Base-by-base conservation (phyloP, 2,888 invertebrate species). In the Charanyca ferruginea region DNA sequence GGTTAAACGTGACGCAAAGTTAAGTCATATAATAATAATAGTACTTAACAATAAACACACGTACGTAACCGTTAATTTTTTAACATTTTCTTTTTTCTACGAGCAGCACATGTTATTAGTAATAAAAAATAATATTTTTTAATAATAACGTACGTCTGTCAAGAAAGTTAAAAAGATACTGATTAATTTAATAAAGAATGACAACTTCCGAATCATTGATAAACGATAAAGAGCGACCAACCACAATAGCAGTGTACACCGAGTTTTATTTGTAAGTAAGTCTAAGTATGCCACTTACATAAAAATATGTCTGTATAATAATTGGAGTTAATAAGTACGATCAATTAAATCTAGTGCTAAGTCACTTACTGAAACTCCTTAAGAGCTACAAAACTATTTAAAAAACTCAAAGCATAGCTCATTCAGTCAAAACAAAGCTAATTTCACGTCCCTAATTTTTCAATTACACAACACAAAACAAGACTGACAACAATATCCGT, bases 401-500 rank as follows among this genome's bases (percentile, higher is more conserved):
- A 8, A n/a, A 51, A n/a, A 8, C 13, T 8, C 11, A 45, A 62
- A 52, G 13, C 38, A 54, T 13, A 42, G 8, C 20, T 23, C 9
- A 23, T 13, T 42, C 57, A 73, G 58, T 68, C 45, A 64, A 52
- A 64, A 64, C 55, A 62, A 38, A 35, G 49, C n/a, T 49, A 79
- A 63, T 71, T 75, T 54, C 48, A 59, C 63, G 47, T 61, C 48
- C 63, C 59, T 62, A 63, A 66, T 73, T 82, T 66, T 76, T 64
- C 49, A 80, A 77, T 76, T 79, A 79, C 65, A 73, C 38, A 61
- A 76, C 53, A 77, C 77, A 76, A 67, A 69, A 79, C 77, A 64
- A 59, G 73, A 66, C 77, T 71, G 68, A 73, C 66, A 54, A 69
- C 73, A 73, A 76, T 81, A 78, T 78, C 83, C 81, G 73, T 77